These are phyloP conservation scores for Acrossocheilus fasciatus DNA, from an alignment of 2,797 vertebrate genomes.

Conservation along the genomic window DNA sequence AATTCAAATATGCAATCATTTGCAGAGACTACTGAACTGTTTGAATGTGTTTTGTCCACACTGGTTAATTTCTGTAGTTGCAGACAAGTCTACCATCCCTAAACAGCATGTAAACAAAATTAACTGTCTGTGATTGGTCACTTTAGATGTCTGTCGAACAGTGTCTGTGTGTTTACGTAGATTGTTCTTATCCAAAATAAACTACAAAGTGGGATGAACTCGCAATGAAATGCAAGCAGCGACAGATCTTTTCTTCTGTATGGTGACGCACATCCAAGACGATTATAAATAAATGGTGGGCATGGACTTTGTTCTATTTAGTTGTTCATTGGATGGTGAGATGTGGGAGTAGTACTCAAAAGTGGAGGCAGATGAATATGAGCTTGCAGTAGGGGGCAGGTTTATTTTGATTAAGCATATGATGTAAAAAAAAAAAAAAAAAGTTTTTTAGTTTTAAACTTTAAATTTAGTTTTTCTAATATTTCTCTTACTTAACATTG, in stretches of 20 bases:
- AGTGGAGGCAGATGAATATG: not conserved
- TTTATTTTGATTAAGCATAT: too few species aligned
- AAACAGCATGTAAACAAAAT: not conserved
- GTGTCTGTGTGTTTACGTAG: not conserved
- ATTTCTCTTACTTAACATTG: too few species aligned
- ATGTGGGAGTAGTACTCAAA: not conserved
- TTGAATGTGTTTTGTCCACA: not conserved
- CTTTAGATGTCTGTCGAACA: not conserved
- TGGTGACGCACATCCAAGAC: not conserved
- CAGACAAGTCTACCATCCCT: not conserved
- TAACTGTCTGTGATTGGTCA: not conserved
- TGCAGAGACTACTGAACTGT: too few species aligned
- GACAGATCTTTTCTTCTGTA: not conserved
- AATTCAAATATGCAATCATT: slow-evolving; percentile 29
- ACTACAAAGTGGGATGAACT: not conserved
- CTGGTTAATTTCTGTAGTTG: not conserved
- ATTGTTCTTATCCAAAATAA: not conserved
- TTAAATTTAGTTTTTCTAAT: too few species aligned
- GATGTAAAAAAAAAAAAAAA: too few species aligned
- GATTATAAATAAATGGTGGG: not conserved
- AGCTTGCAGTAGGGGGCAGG: too few species aligned
- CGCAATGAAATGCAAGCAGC: not conserved
- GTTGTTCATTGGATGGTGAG: not conserved
- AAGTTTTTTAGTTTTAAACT: too few species aligned
- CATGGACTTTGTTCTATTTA: not conserved